Evolutionary conservation across 2,797 vertebrate genomes (phyloP).

Genomic region (Lagodon rhomboides): DNA sequence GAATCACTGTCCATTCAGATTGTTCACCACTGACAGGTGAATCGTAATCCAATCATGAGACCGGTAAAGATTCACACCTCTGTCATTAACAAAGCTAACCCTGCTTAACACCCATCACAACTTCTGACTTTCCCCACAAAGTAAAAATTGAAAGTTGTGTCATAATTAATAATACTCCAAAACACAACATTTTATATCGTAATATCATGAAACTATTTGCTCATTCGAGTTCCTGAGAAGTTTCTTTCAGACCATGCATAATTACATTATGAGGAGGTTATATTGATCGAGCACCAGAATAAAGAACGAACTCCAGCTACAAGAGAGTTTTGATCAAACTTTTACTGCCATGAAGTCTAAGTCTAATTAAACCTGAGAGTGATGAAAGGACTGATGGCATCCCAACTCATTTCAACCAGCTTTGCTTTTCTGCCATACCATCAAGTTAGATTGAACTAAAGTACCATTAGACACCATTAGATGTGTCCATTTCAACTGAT

Average conservation of each 20-base stretch:
- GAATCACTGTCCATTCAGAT: no score
- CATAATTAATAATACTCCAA: constrained; percentile 38
- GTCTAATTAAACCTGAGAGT: constrained; percentile 17
- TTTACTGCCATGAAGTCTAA: constrained; percentile 21
- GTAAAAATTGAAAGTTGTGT: constrained; percentile 23
- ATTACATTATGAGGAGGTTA: constrained; percentile 15
- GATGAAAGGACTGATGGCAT: constrained; percentile 23
- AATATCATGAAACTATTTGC: constrained; percentile 34
- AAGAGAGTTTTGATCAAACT: constrained; percentile 33
- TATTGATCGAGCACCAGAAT: constrained; percentile 9
- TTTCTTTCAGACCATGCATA: constrained; percentile 3
- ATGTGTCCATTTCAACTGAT: not conserved
- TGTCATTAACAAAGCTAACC: constrained; percentile 36
- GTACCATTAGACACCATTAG: not conserved
- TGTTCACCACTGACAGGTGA: no score
- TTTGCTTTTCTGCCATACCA: not conserved
- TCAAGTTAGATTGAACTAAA: not conserved
- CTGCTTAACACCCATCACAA: constrained; percentile 25
- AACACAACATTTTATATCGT: constrained; percentile 23
- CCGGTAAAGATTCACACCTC: no score
- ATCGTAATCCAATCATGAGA: no score
- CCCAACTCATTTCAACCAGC: not conserved
- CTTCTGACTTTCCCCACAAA: constrained; percentile 9
- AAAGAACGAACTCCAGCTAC: constrained; percentile 5
- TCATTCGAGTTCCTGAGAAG: constrained; percentile 12